phyloP scores from a whole-genome alignment of 2,113 vertebrate genomes.

The Chinchilla lanigera region DNA sequence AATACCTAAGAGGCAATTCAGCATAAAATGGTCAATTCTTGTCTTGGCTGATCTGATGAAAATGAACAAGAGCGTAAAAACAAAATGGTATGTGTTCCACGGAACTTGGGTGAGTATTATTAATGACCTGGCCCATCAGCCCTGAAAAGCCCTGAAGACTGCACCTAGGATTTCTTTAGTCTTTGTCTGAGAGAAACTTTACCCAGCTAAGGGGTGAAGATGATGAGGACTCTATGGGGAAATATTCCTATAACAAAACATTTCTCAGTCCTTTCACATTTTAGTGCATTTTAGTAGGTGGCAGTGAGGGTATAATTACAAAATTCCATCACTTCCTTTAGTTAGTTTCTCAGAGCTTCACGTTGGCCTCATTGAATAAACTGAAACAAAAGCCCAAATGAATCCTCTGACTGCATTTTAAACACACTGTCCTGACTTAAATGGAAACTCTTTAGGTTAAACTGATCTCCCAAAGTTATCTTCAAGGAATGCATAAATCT shows the following conservation, averaged over 20 bases:
- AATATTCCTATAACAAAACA: background rate
- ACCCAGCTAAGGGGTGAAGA: background rate
- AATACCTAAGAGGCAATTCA: background rate
- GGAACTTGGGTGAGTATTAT: background rate
- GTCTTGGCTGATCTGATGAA: background rate
- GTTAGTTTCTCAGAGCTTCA: background rate
- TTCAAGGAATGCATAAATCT: conserved; percentile 65
- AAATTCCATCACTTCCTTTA: background rate
- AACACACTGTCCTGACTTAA: background rate
- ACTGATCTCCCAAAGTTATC: conserved; percentile 61
- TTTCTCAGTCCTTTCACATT: background rate
- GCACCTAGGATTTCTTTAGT: background rate
- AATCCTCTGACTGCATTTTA: conserved; percentile 27
- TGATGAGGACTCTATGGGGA: background rate
- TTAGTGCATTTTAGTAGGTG: background rate
- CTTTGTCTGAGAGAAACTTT: background rate
- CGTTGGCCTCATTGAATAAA: background rate
- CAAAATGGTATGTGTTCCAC: background rate
- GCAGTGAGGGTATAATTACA: background rate
- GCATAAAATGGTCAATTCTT: background rate
- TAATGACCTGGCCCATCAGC: background rate
- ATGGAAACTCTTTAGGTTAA: conserved; percentile 62
- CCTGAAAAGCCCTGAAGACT: background rate
- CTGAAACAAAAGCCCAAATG: conserved; percentile 35
- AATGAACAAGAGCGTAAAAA: background rate